Evolutionary conservation across 2,797 vertebrate genomes (phyloP), one percentile per base, ranked within the genome.

Genomic region (Pseudomugil tenellus): DNA sequence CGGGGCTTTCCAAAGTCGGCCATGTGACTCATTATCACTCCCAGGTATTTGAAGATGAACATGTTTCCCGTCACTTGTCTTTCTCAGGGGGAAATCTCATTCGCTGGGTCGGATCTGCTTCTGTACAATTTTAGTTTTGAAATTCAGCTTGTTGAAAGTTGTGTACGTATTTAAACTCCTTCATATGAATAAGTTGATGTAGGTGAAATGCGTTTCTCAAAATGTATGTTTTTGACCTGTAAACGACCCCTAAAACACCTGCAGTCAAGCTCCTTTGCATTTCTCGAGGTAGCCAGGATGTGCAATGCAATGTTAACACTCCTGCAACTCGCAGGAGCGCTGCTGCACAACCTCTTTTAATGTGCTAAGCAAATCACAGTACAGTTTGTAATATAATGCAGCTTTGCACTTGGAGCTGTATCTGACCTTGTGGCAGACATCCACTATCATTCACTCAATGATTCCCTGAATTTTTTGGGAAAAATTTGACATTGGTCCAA

Each of bases 401-500:
- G 51, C 65, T 75, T 67, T 57, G 73, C 84, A 81, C 85, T 88
- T 74, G 39, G 10, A 86, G 87, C 84, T 74, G 80, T 67, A 51
- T 68, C 72, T 86, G 88, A 90, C 90, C 87, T 71, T 51, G 53
- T 86, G 83, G 84, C 86, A 77, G 65, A 74, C 80, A 73, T 70
- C 63, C 77, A 77, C 80, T 3, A 1, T 70, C 70, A 62, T 67
- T 77, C 71, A 72, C 72, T 77, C 69, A 51, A 64, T 79, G 70
- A 77, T 76, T 80, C 67, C 67, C 74, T 25, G 67, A 75, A 17
- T 76, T 90, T 87, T 71, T 23, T 46, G 16, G 39, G 68, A 81
- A 71, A 68, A 80, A 85, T 80, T 90, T 90, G 88, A 91, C 86
- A 78, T 1, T 0, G 59, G 72, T 91, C 88, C 89, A 92, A 91